Conservation (phyloP, 1,140 invertebrate genomes). For the Drosophila fuyamai region DNA sequence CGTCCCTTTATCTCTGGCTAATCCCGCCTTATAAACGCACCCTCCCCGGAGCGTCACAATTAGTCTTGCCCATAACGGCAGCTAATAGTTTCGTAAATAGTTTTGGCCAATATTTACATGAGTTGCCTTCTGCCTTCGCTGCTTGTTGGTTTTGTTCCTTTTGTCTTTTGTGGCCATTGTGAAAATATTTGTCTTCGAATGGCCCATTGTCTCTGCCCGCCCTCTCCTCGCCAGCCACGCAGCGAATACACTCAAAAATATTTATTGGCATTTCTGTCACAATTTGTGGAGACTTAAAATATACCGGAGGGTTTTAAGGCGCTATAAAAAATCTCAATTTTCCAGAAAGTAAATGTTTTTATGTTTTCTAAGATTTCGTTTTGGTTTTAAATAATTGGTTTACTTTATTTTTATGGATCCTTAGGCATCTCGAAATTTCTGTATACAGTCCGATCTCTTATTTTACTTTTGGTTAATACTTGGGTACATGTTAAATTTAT, state of each 20-base stretch:
- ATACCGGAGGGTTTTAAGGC: too few relatives aligned
- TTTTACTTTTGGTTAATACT: too few relatives aligned
- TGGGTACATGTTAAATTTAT: background rate
- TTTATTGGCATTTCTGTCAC: background rate
- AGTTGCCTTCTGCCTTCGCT: conserved; percentile 40
- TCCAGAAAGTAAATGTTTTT: too few relatives aligned
- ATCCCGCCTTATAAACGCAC: conserved; percentile 29
- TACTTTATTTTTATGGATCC: too few relatives aligned
- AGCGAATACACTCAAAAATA: conserved; percentile 9
- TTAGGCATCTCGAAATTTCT: too few relatives aligned
- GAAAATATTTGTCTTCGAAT: conserved; percentile 65
- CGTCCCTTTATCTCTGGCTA: conserved; percentile 20
- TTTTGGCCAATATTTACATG: conserved; percentile 64
- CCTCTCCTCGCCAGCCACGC: background rate
- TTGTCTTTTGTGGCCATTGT: conserved; percentile 51
- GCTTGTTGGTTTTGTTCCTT: conserved; percentile 38
- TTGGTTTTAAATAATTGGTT: too few relatives aligned
- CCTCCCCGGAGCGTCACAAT: conserved; percentile 30
- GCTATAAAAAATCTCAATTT: too few relatives aligned
- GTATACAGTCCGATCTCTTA: too few relatives aligned
- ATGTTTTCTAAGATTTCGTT: too few relatives aligned
- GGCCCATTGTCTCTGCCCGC: conserved; percentile 42
- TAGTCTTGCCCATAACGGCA: conserved; percentile 48
- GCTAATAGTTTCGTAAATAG: conserved; percentile 63
- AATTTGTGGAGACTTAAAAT: too few relatives aligned